Evolutionary conservation across 2,888 invertebrate species (phyloP), one percentile per base, ranked within the genome.

Genomic region (Corbicula japonica): DNA sequence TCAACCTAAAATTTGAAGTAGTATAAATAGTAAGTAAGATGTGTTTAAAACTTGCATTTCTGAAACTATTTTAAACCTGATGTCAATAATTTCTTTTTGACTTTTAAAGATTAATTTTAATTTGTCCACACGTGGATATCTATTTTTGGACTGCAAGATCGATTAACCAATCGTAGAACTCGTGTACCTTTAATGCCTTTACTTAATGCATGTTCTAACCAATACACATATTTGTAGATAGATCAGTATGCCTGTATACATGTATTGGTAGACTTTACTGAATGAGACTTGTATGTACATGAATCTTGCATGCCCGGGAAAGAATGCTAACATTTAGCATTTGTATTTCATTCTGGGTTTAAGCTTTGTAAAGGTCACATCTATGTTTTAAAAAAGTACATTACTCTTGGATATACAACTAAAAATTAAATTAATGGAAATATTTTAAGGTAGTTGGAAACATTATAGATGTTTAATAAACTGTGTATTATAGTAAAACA

Each of bases 201-300:
- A 78, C 72, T 50, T n/a, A 26, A 60, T 60, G 68, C 86, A 81
- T 71, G 86, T 79, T 75, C 58, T 61, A 75, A 73, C 86, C 6
- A 23, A 80, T 79, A 46, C 62, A 68, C 62, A 62, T 69, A 41
- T 68, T 30, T 23, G 58, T 58, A 69, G 69, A 46, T 58, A 2
- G 48, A 50, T 30, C 65, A 50, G 23, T 66, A 35, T 21, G 38
- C 28, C 52, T 35, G 30, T 18, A 23, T 48, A 44, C 30, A 52
- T 30, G 52, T 58, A 50, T 41, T 26, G 41, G 26, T 46, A 52
- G 34, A 56, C 28, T n/a, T 44, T 73, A 50, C 48, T 77, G 74
- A 69, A 46, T 30, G 34, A 38, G 63, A 78, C 83, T 60, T 83
- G 83, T 79, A 76, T 83, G 70, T 83, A 83, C 83, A 83, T 79